Evolutionary conservation across 1,140 invertebrate genomes (phyloP), one percentile per base, ranked within the genome.

Genomic region (Drosophila burlai): DNA sequence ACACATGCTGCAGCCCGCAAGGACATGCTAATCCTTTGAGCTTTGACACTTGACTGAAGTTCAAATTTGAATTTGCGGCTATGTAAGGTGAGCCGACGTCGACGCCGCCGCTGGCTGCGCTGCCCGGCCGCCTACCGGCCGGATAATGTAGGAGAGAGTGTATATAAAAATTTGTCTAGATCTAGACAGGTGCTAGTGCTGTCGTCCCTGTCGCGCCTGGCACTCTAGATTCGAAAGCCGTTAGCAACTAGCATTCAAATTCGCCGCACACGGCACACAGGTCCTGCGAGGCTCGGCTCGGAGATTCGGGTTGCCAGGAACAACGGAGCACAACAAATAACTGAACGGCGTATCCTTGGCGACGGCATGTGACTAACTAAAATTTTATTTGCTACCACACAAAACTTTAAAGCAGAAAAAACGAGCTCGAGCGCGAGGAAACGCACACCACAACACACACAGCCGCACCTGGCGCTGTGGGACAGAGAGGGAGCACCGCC

Each of bases 11-110:
- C 49, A 81, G 81, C 80, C 80, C 63, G 72, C 71, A 92, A 78
- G 78, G 77, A 92, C 90, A 90, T 92, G 85, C 89, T 92, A 90
- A 92, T 92, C 90, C 90, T 92, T 92, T 92, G 84, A 92, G 90
- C 90, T 90, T 90, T 92, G 81, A 83, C 80, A 83, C 80, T 90
- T 83, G 83, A 92, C 90, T 92, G 79, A 86, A 91, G 78, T 92
- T 90, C 80, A 83, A 89, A 91, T 92, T 90, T 80, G 90, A 90
- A 86, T 83, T 86, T 81, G 80, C 80, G 64, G 78, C 85, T 66
- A 85, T 79, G 85, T 90, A 85, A 90, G 75, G 79, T 76, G 74
- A 59, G 73, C 49, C 60, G 79, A 40, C 64, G 71, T 42, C 36
- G 46, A 59, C 69, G 61, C 16, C 31, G 46, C 6, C 43, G 57